phyloP scores from a whole-genome alignment of 2,113 vertebrate species.

The Scophthalmus maximus region DNA sequence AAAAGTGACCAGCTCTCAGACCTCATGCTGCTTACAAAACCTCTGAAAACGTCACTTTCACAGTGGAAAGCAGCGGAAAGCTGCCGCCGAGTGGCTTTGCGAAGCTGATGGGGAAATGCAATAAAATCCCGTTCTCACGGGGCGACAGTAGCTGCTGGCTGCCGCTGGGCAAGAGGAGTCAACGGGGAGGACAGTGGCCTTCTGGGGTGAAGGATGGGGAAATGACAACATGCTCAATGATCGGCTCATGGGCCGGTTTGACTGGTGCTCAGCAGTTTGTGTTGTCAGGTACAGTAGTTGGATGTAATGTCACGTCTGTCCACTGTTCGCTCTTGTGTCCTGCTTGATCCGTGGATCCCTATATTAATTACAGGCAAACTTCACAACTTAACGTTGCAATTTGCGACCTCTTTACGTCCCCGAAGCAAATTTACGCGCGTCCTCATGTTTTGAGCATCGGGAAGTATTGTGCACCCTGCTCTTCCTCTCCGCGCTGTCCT shows the following conservation, averaged over 20 bases:
- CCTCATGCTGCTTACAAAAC: neutral
- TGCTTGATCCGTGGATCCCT: neutral
- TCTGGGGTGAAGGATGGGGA: too few species aligned
- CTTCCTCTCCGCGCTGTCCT: constrained; percentile 21
- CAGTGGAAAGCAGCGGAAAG: constrained; percentile 3
- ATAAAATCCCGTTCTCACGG: constrained; percentile 6
- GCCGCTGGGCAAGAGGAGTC: too few species aligned
- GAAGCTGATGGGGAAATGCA: constrained; percentile 3
- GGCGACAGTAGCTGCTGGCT: too few species aligned
- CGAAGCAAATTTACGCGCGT: too few species aligned
- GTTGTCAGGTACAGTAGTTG: too few species aligned
- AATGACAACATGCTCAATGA: neutral
- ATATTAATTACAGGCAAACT: too few species aligned
- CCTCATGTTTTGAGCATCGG: neutral
- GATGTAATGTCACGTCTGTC: too few species aligned
- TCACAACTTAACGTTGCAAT: too few species aligned
- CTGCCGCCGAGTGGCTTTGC: neutral
- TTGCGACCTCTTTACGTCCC: too few species aligned
- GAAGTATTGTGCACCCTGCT: constrained; percentile 24
- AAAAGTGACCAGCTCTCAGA: constrained; percentile 27
- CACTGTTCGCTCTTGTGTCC: neutral
- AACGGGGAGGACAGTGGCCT: too few species aligned
- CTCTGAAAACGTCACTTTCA: constrained; percentile 6
- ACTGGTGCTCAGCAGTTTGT: neutral
- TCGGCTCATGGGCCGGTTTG: constrained; percentile 1